A percentile compares a stretch with the other conserved stretches of the same genome.
These are phyloP conservation scores for Argya squamiceps DNA, from an alignment of 2,797 vertebrate species.

Conservation along the genomic window DNA sequence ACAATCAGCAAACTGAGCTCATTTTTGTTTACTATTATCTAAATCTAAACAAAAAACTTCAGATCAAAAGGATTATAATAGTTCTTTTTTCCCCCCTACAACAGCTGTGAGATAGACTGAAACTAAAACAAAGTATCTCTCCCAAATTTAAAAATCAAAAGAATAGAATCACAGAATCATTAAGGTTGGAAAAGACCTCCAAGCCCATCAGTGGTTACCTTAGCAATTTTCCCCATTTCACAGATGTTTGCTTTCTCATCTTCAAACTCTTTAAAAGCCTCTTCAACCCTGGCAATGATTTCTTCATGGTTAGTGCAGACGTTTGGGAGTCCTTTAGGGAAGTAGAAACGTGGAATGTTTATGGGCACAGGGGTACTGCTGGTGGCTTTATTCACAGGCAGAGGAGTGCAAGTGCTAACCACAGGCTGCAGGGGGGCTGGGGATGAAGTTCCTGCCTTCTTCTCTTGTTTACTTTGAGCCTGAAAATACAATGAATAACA, in stretches of 20 bases:
- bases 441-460: conserved; percentile 88
- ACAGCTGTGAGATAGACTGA: not conserved
- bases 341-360: conserved; percentile 99
- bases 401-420: conserved; percentile 73
- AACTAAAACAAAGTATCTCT: not conserved
- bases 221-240: conserved; percentile 95
- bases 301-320: conserved; percentile 85
- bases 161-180: not conserved
- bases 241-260: conserved; percentile 93
- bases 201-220: conserved; percentile 78
- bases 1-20: not conserved
- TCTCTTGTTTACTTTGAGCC: conserved; percentile 93
- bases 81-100: not conserved
- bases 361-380: conserved; percentile 83
- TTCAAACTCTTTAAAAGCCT: conserved; percentile 88
- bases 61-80: not conserved
- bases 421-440: conserved; percentile 73
- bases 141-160: not conserved
- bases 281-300: conserved; percentile 85
- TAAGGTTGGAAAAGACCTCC: not conserved
- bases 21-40: not conserved
- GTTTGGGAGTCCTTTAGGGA: conserved; percentile 92
- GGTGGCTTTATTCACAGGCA: conserved; percentile 76
- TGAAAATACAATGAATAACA: conserved; percentile 69
- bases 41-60: not conserved